phyloP scores from a whole-genome alignment of 2,113 vertebrate genomes.

The Promerops cafer region DNA sequence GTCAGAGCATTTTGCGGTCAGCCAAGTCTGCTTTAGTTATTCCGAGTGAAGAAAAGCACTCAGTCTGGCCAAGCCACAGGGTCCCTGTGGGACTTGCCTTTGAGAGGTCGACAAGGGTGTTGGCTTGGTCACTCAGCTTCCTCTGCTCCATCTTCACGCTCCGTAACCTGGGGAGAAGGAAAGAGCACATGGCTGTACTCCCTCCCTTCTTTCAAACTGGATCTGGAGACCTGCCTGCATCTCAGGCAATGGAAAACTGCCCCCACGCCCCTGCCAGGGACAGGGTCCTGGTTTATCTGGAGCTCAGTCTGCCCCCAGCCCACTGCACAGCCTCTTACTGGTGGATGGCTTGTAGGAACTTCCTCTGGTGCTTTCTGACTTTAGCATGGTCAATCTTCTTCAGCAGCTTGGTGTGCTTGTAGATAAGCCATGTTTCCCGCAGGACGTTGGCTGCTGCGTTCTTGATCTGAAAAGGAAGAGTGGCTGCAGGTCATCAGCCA shows the following conservation, averaged over 20 bases:
- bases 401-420: constrained; percentile 95
- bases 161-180: constrained; percentile 80
- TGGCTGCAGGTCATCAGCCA: background rate
- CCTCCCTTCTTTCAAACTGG: background rate
- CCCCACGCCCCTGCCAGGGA: background rate
- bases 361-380: constrained; percentile 96
- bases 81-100: constrained; percentile 76
- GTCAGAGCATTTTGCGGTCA: background rate
- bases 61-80: background rate
- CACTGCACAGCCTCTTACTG: constrained; percentile 77
- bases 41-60: background rate
- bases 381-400: constrained; percentile 97
- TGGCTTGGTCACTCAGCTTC: constrained; percentile 97
- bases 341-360: constrained; percentile 97
- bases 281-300: background rate
- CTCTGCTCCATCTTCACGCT: constrained; percentile 99
- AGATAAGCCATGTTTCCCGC: constrained; percentile 97
- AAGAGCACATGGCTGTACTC: background rate
- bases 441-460: constrained; percentile 95
- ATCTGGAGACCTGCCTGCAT: background rate
- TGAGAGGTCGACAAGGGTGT: constrained; percentile 95
- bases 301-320: background rate
- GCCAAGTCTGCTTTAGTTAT: background rate
- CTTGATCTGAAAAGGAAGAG: constrained; percentile 84
- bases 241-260: background rate